These are phyloP conservation scores for Chromis chromis DNA, from an alignment of 2,797 vertebrate genomes.

Conservation along the genomic window DNA sequence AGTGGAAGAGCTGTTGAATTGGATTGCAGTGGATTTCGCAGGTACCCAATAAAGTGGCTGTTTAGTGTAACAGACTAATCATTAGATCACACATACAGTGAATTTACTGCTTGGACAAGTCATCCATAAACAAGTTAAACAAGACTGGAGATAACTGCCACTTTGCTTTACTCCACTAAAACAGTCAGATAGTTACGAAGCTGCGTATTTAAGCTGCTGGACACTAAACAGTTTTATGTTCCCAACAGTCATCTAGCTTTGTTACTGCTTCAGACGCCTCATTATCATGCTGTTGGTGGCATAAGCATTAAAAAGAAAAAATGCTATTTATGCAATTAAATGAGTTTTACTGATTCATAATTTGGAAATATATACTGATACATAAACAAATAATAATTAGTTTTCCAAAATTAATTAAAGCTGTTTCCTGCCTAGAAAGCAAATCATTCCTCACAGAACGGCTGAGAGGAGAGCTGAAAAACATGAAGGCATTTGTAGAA, in stretches of 20 bases:
- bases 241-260: not conserved
- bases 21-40: too few species aligned
- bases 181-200: not conserved
- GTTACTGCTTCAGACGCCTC: not conserved
- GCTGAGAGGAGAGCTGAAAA: not conserved
- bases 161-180: not conserved
- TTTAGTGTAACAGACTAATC: not conserved
- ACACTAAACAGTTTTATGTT: not conserved
- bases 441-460: not conserved
- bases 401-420: constrained; percentile 9
- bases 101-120: not conserved
- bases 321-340: constrained; percentile 8
- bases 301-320: not conserved
- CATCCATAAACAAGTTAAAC: constrained; percentile 7
- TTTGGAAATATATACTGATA: not conserved
- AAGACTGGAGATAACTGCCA: not conserved
- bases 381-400: not conserved
- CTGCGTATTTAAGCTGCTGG: not conserved
- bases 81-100: not conserved
- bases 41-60: too few species aligned
- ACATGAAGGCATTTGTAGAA: constrained; percentile 1
- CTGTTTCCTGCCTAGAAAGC: not conserved
- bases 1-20: too few species aligned
- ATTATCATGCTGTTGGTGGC: constrained; percentile 4
- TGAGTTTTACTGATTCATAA: too few species aligned